Evolutionary conservation across 2,888 invertebrate genomes (phyloP).

Genomic region (Eucera pruinosa): DNA sequence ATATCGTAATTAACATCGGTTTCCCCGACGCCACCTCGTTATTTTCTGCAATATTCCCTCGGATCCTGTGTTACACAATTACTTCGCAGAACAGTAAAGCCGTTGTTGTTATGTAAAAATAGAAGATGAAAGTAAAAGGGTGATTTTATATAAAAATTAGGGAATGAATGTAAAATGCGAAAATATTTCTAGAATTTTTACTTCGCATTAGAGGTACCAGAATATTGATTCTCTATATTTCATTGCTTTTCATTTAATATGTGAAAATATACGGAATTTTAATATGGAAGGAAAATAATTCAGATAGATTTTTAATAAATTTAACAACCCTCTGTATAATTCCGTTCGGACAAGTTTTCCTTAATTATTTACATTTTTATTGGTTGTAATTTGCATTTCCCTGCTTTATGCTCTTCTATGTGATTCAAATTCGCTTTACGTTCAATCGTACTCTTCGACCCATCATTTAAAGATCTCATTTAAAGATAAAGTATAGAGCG

Average conservation of each 20-base stretch:
- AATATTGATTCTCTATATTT: too few relatives aligned
- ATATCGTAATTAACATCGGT: conserved; percentile 51
- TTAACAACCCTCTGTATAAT: neutral
- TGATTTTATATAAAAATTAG: neutral
- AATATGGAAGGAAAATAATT: too few relatives aligned
- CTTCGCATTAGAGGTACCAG: too few relatives aligned
- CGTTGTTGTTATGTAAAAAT: too few relatives aligned
- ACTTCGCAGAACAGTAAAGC: neutral
- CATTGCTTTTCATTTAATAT: too few relatives aligned
- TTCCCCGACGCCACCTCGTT: conserved; percentile 1
- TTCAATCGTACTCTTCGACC: neutral
- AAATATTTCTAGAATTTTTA: neutral
- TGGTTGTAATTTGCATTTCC: neutral
- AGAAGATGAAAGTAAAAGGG: too few relatives aligned
- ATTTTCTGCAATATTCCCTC: conserved; percentile 11
- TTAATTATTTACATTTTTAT: neutral
- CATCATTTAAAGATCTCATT: conserved; percentile 1
- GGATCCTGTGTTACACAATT: neutral
- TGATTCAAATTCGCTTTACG: neutral
- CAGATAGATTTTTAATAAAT: too few relatives aligned
- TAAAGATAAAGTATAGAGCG: neutral
- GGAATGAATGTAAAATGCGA: neutral
- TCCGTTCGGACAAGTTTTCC: neutral
- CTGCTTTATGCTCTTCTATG: neutral
- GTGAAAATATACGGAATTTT: too few relatives aligned